phyloP scores from a whole-genome alignment of 2,888 invertebrate genomes.

The Xanthorhoe spadicearia region DNA sequence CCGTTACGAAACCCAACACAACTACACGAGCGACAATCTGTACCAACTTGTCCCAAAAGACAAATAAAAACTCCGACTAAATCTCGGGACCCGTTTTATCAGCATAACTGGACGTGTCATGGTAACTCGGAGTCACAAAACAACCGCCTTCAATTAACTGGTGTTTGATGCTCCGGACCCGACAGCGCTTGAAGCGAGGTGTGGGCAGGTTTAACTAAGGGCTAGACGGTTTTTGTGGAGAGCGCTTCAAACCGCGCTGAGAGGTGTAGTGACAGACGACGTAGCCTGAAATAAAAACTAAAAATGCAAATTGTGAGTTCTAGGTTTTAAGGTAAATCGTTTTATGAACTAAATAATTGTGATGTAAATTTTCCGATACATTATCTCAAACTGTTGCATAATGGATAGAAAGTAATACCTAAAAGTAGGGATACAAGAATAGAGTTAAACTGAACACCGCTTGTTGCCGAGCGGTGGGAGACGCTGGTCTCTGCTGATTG shows the following conservation, averaged over 20 bases:
- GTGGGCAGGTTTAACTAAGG: not conserved
- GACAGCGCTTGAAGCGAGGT: conserved; percentile 23
- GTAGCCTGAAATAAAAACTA: conserved; percentile 7
- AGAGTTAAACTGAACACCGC: no score
- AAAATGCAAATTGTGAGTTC: conserved; percentile 26
- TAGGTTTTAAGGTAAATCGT: not conserved
- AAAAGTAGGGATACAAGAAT: no score
- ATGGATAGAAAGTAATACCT: no score
- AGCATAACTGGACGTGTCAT: conserved; percentile 34
- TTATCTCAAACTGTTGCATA: not conserved
- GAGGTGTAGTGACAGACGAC: conserved; percentile 4
- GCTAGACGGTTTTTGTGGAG: conserved; percentile 29
- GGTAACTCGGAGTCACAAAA: conserved; percentile 17
- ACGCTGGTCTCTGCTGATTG: no score
- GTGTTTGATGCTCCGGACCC: conserved; percentile 10
- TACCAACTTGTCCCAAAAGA: conserved; percentile 21
- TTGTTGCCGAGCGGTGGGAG: no score
- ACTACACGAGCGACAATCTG: conserved; percentile 2
- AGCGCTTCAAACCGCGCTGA: conserved; percentile 34
- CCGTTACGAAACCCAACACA: conserved; percentile 2
- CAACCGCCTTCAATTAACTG: conserved; percentile 25
- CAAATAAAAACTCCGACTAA: conserved; percentile 20
- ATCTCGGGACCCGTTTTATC: conserved; percentile 24
- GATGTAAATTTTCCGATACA: not conserved
- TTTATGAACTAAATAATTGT: not conserved